Evolutionary conservation across 2,113 vertebrate species (phyloP), one percentile per base, ranked within the genome.

Genomic region (Paradoxurus hermaphroditus): DNA sequence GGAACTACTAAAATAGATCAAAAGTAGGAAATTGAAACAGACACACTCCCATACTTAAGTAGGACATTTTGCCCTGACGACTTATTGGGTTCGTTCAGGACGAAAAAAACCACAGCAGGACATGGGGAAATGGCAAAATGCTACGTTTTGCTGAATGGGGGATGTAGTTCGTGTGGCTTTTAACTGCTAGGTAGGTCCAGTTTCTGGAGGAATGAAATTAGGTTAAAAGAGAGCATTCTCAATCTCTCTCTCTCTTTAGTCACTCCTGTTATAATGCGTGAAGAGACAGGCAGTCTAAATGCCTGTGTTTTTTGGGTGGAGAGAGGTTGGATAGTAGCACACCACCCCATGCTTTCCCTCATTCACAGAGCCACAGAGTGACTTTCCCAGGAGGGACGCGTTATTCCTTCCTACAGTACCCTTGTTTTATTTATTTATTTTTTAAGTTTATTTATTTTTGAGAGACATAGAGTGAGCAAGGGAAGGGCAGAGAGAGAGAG

Each of bases 321-420:
- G 5, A 4, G 62, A 0, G 4, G 0, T 56, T 4, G 16, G 11
- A 2, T 15, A 4, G 12, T 25, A 18, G 19, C 2, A 7, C 27
- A 0, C 8, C 36, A 5, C 3, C 3, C 51, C 0, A 0, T 3
- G 1, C 4, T 0, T 27, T 3, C 11, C 36, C 21, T 59, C 21
- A 3, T 39, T 23, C 25, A 21, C 46, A 39, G 62, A 16, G 7
- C 36, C 63, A 1, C 1, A 1, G 27, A 46, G 12, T 2, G 6
- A 1, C 23, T 31, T 16, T 7, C 12, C 49, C 31, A 1, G 0
- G n/a, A 84, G 11, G 8, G 1, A 1, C 2, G 0, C 16, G 2
- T 12, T 9, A 4, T 14, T 34, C 13, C 7, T 59, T 8, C 9
- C 10, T 16, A 0, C 27, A 0, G 1, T 11, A 16, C 1, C 16